Conservation (phyloP, 2,888 invertebrate species). For the Lissocephala sabroskyi region DNA sequence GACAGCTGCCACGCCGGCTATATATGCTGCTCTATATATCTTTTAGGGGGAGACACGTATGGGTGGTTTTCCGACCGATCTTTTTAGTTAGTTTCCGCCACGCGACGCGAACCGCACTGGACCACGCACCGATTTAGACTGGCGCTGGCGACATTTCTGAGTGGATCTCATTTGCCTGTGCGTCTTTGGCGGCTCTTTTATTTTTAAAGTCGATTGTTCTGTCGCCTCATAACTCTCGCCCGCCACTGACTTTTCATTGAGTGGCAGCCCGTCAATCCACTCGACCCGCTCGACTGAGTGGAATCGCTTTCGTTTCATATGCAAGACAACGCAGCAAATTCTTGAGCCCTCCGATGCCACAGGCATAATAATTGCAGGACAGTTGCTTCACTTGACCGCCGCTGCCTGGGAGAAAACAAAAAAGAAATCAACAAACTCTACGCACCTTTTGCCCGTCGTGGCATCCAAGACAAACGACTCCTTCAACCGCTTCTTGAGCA, state of each 20-base stretch:
- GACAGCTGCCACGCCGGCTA: slow-evolving; percentile 17
- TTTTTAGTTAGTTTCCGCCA: slow-evolving; percentile 7
- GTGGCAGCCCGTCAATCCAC: too few species aligned
- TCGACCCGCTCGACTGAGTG: too few species aligned
- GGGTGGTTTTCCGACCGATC: slow-evolving; percentile 11
- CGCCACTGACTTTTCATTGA: too few species aligned
- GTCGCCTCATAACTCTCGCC: not conserved
- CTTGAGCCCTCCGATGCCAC: too few species aligned
- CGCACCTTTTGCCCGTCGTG: slow-evolving; percentile 67
- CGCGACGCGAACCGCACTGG: slow-evolving; percentile 1
- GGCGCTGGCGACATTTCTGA: slow-evolving; percentile 23
- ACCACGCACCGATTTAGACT: slow-evolving; percentile 71
- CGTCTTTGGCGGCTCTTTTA: slow-evolving; percentile 13
- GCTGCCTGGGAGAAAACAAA: too few species aligned
- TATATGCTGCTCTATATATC: slow-evolving; percentile 9
- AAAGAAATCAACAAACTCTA: slow-evolving; percentile 6
- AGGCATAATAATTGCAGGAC: too few species aligned
- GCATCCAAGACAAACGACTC: slow-evolving; percentile 75
- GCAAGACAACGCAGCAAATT: too few species aligned
- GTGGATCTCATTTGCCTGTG: slow-evolving; percentile 22
- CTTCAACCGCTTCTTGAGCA: slow-evolving; percentile 78
- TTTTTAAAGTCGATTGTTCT: slow-evolving; percentile 7
- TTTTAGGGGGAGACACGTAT: too few species aligned
- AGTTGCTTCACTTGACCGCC: too few species aligned
- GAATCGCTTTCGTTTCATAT: too few species aligned